These are phyloP conservation scores for Calameuta filiformis DNA, from an alignment of 2,888 invertebrate genomes.

Conservation along the genomic window DNA sequence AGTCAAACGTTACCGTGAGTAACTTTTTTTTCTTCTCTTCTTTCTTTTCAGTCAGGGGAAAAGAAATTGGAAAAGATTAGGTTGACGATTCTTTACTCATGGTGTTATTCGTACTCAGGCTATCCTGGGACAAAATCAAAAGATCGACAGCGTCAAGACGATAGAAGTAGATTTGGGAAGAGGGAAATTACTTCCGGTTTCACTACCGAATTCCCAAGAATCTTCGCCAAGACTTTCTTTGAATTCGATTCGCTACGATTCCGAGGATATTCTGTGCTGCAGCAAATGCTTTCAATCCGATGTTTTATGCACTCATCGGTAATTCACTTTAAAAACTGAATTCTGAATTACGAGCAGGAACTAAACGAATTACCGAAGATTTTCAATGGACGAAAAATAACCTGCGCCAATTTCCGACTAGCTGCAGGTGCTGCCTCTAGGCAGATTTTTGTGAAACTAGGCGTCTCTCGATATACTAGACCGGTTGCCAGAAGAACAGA, in stretches of 20 bases:
- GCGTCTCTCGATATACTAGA: too few relatives aligned
- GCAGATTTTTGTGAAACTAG: too few relatives aligned
- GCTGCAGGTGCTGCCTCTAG: too few relatives aligned
- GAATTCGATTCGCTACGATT: not conserved
- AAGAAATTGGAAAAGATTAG: not conserved
- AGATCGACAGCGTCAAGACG: constrained; percentile 14
- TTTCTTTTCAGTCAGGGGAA: not conserved
- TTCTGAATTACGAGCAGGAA: not conserved
- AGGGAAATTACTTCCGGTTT: constrained; percentile 17
- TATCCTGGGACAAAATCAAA: constrained; percentile 26
- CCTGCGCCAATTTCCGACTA: too few relatives aligned
- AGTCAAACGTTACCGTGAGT: constrained; percentile 43
- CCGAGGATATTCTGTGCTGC: not conserved
- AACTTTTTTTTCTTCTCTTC: constrained; percentile 2
- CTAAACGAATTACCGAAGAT: too few relatives aligned
- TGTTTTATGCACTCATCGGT: not conserved
- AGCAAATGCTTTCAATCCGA: not conserved
- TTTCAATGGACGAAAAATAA: too few relatives aligned
- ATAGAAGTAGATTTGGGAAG: not conserved
- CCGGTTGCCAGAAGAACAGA: too few relatives aligned
- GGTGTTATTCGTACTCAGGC: constrained; percentile 18
- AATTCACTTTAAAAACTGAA: not conserved
- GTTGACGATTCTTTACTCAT: not conserved
- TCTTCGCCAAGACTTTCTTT: not conserved
- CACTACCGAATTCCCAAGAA: constrained; percentile 15